Percentiles rank a stretch among this genome's conserved stretches.
Conservation (phyloP, 2,113 vertebrate species). For the Chionodraco myersi region DNA sequence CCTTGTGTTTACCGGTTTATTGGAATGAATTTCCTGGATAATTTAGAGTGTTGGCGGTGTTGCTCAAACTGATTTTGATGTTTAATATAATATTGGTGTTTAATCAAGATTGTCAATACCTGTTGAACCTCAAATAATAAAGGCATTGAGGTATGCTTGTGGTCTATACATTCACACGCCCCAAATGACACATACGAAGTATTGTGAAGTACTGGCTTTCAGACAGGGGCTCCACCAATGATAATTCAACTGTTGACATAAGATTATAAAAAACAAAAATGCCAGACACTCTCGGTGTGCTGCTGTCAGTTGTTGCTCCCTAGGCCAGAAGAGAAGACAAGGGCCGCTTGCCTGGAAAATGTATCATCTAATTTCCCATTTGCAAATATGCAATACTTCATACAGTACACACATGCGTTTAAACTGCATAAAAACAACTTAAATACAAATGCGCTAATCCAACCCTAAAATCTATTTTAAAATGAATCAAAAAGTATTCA, state of each 20-base stretch:
- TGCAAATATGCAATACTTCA: background rate
- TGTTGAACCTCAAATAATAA: background rate
- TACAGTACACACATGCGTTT: background rate
- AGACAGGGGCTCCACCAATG: background rate
- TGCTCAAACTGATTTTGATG: background rate
- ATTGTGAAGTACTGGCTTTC: background rate
- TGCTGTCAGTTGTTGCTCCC: background rate
- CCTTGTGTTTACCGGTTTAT: background rate
- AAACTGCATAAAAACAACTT: background rate
- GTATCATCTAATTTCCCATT: too few relatives aligned
- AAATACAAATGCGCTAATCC: background rate
- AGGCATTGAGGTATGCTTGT: background rate
- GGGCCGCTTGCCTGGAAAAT: background rate
- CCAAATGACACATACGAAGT: background rate
- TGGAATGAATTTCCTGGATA: background rate
- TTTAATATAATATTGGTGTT: background rate
- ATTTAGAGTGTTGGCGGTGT: background rate
- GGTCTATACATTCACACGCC: background rate
- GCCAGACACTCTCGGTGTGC: background rate
- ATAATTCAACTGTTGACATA: constrained; percentile 8
- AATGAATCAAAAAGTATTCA: too few relatives aligned
- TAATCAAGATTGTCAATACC: background rate
- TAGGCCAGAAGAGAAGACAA: background rate
- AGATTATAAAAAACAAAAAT: constrained; percentile 1
- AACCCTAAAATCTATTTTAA: too few relatives aligned